phyloP scores from a whole-genome alignment of 1,140 invertebrate species.

The Pinna nobilis region DNA sequence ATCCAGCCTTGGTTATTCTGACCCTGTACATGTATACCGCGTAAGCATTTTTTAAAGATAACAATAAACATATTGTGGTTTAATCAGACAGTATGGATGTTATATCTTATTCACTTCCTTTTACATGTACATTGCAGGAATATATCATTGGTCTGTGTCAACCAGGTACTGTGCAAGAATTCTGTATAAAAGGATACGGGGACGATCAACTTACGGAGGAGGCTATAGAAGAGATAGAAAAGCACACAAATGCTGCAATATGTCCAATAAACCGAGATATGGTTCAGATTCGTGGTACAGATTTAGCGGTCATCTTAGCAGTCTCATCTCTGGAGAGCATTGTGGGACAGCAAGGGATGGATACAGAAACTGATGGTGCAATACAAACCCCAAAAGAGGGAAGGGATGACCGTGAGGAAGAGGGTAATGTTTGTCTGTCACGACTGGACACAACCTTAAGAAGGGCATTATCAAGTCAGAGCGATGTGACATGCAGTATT shows the following conservation, averaged over 20 bases:
- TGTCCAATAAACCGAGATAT: conserved; percentile 22
- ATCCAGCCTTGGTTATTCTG: no score
- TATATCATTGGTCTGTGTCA: conserved; percentile 56
- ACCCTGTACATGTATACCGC: no score
- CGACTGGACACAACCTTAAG: conserved; percentile 44
- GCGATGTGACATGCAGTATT: conserved; percentile 39
- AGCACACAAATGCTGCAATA: conserved; percentile 57
- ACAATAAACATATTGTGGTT: not conserved
- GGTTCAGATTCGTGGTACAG: conserved; percentile 53
- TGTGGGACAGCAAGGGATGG: not conserved
- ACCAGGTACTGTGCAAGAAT: conserved; percentile 41
- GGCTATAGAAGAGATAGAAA: conserved; percentile 56
- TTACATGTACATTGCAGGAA: conserved; percentile 46
- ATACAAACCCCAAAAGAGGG: not conserved
- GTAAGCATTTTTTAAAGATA: no score
- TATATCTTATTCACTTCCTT: not conserved
- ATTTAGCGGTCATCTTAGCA: conserved; percentile 59
- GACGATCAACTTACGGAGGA: conserved; percentile 34
- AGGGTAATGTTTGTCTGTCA: conserved; percentile 26
- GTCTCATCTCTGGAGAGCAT: conserved; percentile 58
- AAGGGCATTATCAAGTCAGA: conserved; percentile 43
- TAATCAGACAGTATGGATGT: not conserved
- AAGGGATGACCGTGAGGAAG: no score
- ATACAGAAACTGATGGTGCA: conserved; percentile 31
- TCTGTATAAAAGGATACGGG: conserved; percentile 37